Evolutionary conservation across 2,797 vertebrate genomes (phyloP).

Genomic region (Percopsis omiscomaycus): DNA sequence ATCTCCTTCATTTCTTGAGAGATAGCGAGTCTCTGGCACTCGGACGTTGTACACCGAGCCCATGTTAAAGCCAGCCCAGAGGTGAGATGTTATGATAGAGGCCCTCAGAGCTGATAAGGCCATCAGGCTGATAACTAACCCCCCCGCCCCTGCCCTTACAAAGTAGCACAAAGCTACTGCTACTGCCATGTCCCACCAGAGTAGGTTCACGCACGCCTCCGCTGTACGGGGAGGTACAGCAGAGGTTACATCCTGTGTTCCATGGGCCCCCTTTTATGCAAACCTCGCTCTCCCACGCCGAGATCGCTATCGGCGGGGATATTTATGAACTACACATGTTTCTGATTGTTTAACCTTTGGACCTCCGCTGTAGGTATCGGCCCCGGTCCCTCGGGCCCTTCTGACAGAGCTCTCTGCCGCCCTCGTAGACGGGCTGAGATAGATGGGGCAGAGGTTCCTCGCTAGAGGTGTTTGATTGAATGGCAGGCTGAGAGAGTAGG

Average conservation of each 20-base stretch:
- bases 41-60: constrained; percentile 51
- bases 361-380: constrained; percentile 64
- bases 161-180: constrained; percentile 37
- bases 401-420: constrained; percentile 50
- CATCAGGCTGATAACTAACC: constrained; percentile 64
- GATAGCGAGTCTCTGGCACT: constrained; percentile 47
- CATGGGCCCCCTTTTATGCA: constrained; percentile 45
- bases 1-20: constrained; percentile 39
- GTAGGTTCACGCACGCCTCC: constrained; percentile 47
- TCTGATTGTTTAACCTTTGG: constrained; percentile 76
- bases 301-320: constrained; percentile 67
- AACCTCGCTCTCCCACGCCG: constrained; percentile 47
- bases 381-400: constrained; percentile 45
- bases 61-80: constrained; percentile 66
- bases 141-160: constrained; percentile 29
- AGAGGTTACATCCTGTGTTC: constrained; percentile 65
- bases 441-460: constrained; percentile 43
- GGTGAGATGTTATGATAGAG: constrained; percentile 69
- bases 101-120: constrained; percentile 69
- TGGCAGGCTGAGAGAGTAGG: constrained; percentile 38
- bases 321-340: constrained; percentile 76
- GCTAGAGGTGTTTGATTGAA: constrained; percentile 58
- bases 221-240: constrained; percentile 50
- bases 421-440: constrained; percentile 49
- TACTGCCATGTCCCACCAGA: constrained; percentile 48